Evolutionary conservation across 2,888 invertebrate species (phyloP).

Genomic region (Diaphora mendica): DNA sequence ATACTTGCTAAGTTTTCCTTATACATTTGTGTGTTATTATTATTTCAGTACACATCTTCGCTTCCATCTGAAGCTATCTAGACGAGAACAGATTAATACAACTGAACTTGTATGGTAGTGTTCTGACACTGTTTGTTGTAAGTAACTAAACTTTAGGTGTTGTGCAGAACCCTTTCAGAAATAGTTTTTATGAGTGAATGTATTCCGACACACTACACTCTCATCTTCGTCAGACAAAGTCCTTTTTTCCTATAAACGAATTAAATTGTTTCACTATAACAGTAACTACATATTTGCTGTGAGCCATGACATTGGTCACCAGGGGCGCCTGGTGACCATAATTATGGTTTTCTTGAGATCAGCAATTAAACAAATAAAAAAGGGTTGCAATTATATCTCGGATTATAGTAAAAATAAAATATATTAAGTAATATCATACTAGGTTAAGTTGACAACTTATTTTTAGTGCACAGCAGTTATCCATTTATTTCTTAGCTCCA

Average conservation of each 20-base stretch:
- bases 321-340: too few relatives aligned
- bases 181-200: not conserved
- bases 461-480: too few relatives aligned
- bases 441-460: too few relatives aligned
- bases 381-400: too few relatives aligned
- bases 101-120: not conserved
- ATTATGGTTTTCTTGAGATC: too few relatives aligned
- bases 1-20: conserved; percentile 3
- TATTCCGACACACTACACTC: not conserved
- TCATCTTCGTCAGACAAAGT: not conserved
- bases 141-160: not conserved
- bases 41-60: not conserved
- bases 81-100: not conserved
- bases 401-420: not conserved
- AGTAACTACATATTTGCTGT: not conserved
- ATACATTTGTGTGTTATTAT: not conserved
- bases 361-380: too few relatives aligned
- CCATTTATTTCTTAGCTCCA: too few relatives aligned
- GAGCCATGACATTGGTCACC: too few relatives aligned
- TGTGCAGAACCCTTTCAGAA: not conserved
- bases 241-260: too few relatives aligned
- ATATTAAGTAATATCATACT: too few relatives aligned
- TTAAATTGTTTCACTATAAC: not conserved
- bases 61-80: not conserved
- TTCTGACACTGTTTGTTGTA: not conserved